These are phyloP conservation scores for Nymphalis c-album DNA, from an alignment of 2,888 invertebrate species.

Conservation along the genomic window DNA sequence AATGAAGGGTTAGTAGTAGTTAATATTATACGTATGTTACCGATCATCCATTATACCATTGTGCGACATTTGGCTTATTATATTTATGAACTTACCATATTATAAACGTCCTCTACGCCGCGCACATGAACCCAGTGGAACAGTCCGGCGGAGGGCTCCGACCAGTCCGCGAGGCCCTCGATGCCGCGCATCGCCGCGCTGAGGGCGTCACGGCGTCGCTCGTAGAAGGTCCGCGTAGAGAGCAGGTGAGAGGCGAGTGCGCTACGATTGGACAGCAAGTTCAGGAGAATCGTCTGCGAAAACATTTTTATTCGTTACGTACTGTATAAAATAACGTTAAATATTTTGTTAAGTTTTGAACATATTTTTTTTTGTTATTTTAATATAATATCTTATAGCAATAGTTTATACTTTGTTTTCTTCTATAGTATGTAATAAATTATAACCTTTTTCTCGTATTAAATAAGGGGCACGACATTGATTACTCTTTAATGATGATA, in stretches of 20 bases:
- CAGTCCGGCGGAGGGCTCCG: slow-evolving; percentile 86
- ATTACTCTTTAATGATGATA: too few species aligned
- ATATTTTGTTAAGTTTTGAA: not conserved
- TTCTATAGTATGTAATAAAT: too few species aligned
- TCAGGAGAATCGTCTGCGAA: slow-evolving; percentile 55
- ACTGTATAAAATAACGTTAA: not conserved
- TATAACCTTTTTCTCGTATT: too few species aligned
- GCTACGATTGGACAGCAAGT: slow-evolving; percentile 58
- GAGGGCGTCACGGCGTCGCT: slow-evolving; percentile 83
- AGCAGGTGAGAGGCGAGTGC: slow-evolving; percentile 83
- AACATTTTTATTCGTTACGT: not conserved
- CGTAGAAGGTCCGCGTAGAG: slow-evolving; percentile 83
- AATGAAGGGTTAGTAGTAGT: too few species aligned
- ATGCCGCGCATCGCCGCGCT: slow-evolving; percentile 80
- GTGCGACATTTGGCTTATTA: too few species aligned
- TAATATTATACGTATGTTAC: too few species aligned
- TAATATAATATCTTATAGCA: too few species aligned
- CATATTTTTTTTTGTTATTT: too few species aligned
- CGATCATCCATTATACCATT: too few species aligned
- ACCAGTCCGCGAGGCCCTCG: slow-evolving; percentile 84
- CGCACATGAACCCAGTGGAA: slow-evolving; percentile 88
- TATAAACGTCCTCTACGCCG: slow-evolving; percentile 86
- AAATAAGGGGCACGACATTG: too few species aligned
- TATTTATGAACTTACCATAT: slow-evolving; percentile 79
- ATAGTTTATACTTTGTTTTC: too few species aligned